phyloP scores from a whole-genome alignment of 1,140 invertebrate species.

The Drosophila malerkotliana region DNA sequence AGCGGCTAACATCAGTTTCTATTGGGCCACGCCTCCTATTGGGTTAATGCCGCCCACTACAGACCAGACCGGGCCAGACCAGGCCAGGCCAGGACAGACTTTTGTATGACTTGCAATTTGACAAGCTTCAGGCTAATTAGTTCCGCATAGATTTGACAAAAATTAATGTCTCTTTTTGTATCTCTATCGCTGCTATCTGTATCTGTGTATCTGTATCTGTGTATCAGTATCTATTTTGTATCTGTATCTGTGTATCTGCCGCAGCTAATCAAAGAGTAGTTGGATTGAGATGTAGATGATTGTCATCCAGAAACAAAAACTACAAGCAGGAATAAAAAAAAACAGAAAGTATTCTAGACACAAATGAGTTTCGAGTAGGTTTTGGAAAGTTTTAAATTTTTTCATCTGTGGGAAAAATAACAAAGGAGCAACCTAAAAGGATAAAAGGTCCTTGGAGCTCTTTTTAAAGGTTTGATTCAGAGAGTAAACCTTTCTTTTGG shows the following conservation, averaged over 20 bases:
- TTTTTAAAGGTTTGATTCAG: background rate
- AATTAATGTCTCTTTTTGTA: constrained; percentile 59
- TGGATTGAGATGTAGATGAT: constrained; percentile 5
- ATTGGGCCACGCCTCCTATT: constrained; percentile 2
- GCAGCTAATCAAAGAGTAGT: constrained; percentile 46
- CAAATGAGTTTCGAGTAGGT: constrained; percentile 37
- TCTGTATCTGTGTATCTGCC: constrained; percentile 22
- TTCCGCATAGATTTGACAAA: constrained; percentile 79
- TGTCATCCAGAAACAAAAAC: background rate
- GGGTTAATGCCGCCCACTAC: background rate
- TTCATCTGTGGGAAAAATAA: background rate
- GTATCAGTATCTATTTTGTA: constrained; percentile 9
- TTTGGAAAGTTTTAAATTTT: background rate
- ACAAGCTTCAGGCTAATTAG: constrained; percentile 78
- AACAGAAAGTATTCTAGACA: constrained; percentile 7
- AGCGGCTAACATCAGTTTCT: background rate
- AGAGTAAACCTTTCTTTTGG: no score
- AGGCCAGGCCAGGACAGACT: background rate
- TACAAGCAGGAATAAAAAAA: background rate
- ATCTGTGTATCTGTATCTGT: constrained; percentile 8
- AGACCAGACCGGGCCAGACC: background rate
- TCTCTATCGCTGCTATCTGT: background rate
- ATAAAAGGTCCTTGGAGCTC: no score
- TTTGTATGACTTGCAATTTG: constrained; percentile 79
- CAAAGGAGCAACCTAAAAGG: no score